Percentiles rank a stretch among this genome's conserved stretches.
These are phyloP conservation scores for Hoplias malabaricus DNA, from an alignment of 2,113 vertebrate genomes.

Conservation along the genomic window DNA sequence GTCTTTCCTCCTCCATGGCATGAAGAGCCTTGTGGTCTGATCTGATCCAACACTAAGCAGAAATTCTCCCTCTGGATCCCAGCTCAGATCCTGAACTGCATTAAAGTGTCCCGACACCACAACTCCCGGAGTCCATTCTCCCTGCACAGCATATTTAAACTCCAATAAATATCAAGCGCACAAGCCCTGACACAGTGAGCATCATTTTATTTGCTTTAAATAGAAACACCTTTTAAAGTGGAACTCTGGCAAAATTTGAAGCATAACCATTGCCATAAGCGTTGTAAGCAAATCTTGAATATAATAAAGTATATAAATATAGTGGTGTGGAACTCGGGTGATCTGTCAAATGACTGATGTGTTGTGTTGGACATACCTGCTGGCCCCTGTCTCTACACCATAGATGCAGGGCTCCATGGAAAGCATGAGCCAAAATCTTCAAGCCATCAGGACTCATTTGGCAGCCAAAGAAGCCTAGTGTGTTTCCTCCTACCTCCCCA, in stretches of 20 bases:
- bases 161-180: too few relatives aligned
- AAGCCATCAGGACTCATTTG: conserved; percentile 89
- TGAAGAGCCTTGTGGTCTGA: conserved; percentile 92
- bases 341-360: neutral
- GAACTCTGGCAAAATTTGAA: too few relatives aligned
- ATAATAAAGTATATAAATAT: too few relatives aligned
- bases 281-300: too few relatives aligned
- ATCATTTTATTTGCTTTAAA: neutral
- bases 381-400: conserved; percentile 80
- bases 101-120: conserved; percentile 93
- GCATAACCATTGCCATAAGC: too few relatives aligned
- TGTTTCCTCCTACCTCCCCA: conserved; percentile 97
- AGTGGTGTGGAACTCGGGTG: too few relatives aligned
- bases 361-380: conserved; percentile 68
- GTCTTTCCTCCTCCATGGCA: conserved; percentile 84
- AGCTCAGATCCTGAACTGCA: conserved; percentile 87
- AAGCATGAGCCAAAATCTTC: conserved; percentile 90
- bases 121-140: conserved; percentile 85
- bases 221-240: too few relatives aligned
- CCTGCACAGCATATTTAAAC: conserved; percentile 72
- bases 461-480: conserved; percentile 92
- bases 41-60: conserved; percentile 90
- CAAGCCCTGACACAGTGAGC: neutral
- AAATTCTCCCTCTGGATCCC: conserved; percentile 96
- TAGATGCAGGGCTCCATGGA: conserved; percentile 92